phyloP scores from a whole-genome alignment of 2,797 vertebrate species.

The Myotis myotis region DNA sequence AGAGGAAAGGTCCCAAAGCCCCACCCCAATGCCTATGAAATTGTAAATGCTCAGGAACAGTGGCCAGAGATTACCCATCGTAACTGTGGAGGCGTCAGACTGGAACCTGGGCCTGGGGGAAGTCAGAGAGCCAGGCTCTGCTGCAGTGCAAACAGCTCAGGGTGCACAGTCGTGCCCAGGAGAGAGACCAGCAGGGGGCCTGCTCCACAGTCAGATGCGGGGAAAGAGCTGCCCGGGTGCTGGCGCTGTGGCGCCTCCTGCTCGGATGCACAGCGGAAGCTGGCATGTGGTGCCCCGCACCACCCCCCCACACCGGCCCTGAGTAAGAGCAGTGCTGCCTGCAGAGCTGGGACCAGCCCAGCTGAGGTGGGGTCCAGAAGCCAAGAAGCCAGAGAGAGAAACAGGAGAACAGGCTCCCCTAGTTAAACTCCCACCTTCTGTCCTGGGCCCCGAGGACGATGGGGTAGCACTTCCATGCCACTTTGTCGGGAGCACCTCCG shows the following conservation, averaged over 20 bases:
- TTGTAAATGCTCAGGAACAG: not conserved
- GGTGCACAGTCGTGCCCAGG: not conserved
- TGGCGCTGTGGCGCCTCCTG: not conserved
- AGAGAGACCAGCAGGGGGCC: not conserved
- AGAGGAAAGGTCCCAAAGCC: not conserved
- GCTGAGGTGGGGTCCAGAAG: not conserved
- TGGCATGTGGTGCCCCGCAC: rapidly evolving
- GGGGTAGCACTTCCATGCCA: not conserved
- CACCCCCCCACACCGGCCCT: not conserved
- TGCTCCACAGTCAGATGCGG: not conserved
- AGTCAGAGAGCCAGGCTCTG: not conserved
- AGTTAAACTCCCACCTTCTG: not conserved
- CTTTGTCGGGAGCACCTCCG: not conserved
- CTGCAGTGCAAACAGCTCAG: rapidly evolving
- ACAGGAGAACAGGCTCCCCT: not conserved
- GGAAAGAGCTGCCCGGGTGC: not conserved
- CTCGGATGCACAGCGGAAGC: not conserved
- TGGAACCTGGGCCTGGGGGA: not conserved
- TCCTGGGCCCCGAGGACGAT: not conserved
- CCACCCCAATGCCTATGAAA: not conserved
- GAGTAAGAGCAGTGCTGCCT: not conserved
- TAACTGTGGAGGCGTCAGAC: not conserved
- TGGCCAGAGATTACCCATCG: not conserved
- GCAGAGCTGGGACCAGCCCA: not conserved
- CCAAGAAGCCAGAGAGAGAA: not conserved